Evolutionary conservation across 1,140 invertebrate species (phyloP).

Genomic region (Drosophila nebulosa): DNA sequence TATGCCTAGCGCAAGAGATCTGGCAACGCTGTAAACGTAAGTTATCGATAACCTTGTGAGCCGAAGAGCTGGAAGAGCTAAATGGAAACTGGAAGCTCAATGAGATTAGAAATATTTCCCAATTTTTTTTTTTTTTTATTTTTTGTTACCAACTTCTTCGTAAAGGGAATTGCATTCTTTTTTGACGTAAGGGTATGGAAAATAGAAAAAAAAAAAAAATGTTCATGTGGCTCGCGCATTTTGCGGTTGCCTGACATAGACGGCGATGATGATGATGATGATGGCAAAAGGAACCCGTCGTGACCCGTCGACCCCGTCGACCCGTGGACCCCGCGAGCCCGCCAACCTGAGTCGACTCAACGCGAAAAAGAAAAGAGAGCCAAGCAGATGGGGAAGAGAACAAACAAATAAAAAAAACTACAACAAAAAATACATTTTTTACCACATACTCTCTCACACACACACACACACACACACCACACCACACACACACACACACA

Average conservation of each 20-base stretch:
- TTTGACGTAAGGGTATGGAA: not conserved
- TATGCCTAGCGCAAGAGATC: no score
- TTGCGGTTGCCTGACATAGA: constrained; percentile 43
- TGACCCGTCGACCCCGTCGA: not conserved
- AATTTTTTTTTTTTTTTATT: no score
- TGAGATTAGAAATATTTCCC: no score
- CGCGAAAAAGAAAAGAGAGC: constrained; percentile 36
- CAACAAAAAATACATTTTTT: not conserved
- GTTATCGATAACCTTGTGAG: no score
- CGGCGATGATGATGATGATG: not conserved
- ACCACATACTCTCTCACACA: not conserved
- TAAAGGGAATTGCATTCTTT: not conserved
- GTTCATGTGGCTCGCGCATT: constrained; percentile 64
- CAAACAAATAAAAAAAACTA: not conserved
- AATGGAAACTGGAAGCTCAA: no score
- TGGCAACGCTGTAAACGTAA: not conserved
- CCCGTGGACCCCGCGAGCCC: not conserved
- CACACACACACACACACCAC: not conserved
- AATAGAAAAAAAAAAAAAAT: constrained; percentile 28
- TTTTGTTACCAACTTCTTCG: no score
- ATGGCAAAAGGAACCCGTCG: not conserved
- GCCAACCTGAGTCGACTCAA: not conserved
- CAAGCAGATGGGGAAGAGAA: constrained; percentile 26
- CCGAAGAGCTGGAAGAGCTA: no score
- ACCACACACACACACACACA: not conserved